Evolutionary conservation across 2,888 invertebrate species (phyloP), one percentile per base, ranked within the genome.

Genomic region (Leucophenga maculata): DNA sequence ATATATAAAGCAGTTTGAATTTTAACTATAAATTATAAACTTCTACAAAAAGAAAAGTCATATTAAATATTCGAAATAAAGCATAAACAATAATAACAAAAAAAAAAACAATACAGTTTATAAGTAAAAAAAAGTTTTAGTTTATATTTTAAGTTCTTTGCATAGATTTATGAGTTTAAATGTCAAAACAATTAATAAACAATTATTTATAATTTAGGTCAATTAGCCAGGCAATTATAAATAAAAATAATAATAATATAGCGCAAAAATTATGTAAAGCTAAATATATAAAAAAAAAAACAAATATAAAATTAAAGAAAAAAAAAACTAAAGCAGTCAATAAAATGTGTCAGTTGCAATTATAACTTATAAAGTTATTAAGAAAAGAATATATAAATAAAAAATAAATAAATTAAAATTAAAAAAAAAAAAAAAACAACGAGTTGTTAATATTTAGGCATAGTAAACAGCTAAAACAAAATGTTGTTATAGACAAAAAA

Each of bases 181-280:
- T 65, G 44, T 16, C n/a, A 54, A 39, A 54, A 18, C 52, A 64
- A 46, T 65, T 68, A 54, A 68, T 22, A 39, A 64, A 52, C 31
- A 65, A 84, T 83, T 78, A 82, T 72, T 73, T 75, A 65, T 32
- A 48, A 78, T 84, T 78, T 82, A 84, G 80, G 81, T 82, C 81
- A 82, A 82, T 82, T 82, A 82, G 74, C 72, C 73, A 71, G 74
- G 78, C 78, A 84, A 84, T 80, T 85, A 79, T 65, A 39, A 62
- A 68, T 8, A 67, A 26, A 26, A 26, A 26, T 3, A 26, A 26
- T 2, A 26, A 26, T 3, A 26, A 26, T n/a, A n/a, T n/a, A n/a
- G n/a, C n/a, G n/a, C 31, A 59, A 59, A 14, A 32, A 59, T 59
- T 31, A 14, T 22, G 26, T 22, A 57, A 57, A 8, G 55, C 22